Evolutionary conservation across 1,140 invertebrate genomes (phyloP), one percentile per base, ranked within the genome.

Genomic region (Drosophila sp.): DNA sequence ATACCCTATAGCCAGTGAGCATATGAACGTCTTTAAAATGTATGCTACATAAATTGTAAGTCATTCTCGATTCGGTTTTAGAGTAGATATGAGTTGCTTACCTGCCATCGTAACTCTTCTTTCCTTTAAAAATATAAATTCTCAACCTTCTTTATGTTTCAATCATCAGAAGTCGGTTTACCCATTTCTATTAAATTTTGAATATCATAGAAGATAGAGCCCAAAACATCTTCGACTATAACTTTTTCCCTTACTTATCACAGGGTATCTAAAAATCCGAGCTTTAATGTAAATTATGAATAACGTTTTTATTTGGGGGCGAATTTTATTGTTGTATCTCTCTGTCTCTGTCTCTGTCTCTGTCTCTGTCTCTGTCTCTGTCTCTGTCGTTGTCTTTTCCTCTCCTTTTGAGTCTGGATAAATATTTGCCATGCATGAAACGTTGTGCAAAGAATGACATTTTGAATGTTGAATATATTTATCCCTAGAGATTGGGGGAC

Each of bases 401-500:
- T 11, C 35, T 38, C n/a, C 3, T n/a, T 41, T 41, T 41, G 62
- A 57, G 62, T 63, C 63, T 70, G 44, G 38, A 80, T 73, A 85
- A 85, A 85, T 85, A 85, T 85, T 85, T 85, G 82, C 60, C 23
- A 70, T 75, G 64, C 73, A 76, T 60, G 65, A 76, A 58, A 62
- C 41, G 65, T 54, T 80, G 72, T 75, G 80, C 80, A 72, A 72
- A 80, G 79, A 69, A 74, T 80, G 72, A 47, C 74, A 86, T 72
- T 79, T 82, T 83, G 55, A 61, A 80, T 80, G 76, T 66, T 44
- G 41, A 56, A 86, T 79, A 86, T 77, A 62, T 60, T 60, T 29
- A 56, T 33, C 2, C 66, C 55, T 25, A 25, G 35, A 63, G 58
- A 40, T 17, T 32, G 66, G 44, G 72, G 38, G 58, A 76, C 72